Evolutionary conservation across 2,888 invertebrate species (phyloP), one percentile per base, ranked within the genome.

Genomic region (Philaethria dido): DNA sequence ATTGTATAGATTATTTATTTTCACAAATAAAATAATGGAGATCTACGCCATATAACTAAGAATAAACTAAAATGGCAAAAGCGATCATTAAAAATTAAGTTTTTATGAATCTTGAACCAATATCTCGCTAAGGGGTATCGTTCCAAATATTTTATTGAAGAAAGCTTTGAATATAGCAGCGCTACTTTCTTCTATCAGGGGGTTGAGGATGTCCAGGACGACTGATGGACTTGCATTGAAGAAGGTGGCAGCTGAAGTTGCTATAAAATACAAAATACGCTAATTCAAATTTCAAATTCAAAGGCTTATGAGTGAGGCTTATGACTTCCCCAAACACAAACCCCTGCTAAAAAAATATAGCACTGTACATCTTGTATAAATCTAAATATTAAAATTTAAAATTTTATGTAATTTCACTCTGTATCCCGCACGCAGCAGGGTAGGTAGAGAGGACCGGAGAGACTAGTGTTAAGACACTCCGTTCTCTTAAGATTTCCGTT

Each of bases 211-310:
- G 72, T 96, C 95, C 82, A 96, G 84, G 3, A 96, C 94, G 9
- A 94, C 86, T 61, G 94, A 89, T 0, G 95, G 94, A 77, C 95
- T 95, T 69, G 94, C 93, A 76, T 96, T 95, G 93, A 95, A 95
- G 90, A 96, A 96, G 5, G 93, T 89, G 0, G 93, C 93, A n/a
- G 95, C 95, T 39, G 95, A 93, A 64, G 94, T 89, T 57, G 95
- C 96, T 96, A 89, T 39, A 79, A 83, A 45, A 36, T 42, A 18
- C 48, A 45, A 39, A 36, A 13, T 11, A 5, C 13, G 1, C n/a
- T 54, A 16, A 2, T 48, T 48, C n/a, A n/a, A n/a, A n/a, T n/a
- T n/a, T n/a, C n/a, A n/a, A n/a, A n/a, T n/a, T n/a, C n/a, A n/a
- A n/a, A n/a, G n/a, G n/a, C n/a, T n/a, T n/a, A n/a, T n/a, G n/a